phyloP scores from a whole-genome alignment of 2,888 invertebrate genomes.

The Mylabris sibirica region DNA sequence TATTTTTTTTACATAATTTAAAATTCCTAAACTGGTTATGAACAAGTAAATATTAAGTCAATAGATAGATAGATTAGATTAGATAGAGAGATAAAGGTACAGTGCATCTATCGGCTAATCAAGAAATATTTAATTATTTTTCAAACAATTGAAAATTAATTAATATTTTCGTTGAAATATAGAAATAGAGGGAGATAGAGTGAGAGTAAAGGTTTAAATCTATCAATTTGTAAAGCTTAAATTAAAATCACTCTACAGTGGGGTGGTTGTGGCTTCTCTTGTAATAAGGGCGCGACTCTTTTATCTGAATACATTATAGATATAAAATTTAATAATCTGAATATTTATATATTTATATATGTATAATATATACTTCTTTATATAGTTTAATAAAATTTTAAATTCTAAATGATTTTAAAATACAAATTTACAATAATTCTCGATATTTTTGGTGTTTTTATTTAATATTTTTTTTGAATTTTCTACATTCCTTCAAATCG shows the following conservation, averaged over 20 bases:
- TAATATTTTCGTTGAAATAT: slow-evolving; percentile 31
- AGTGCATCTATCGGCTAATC: slow-evolving; percentile 49
- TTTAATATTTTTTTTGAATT: slow-evolving; percentile 19
- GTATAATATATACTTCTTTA: slow-evolving; percentile 46
- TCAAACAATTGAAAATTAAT: slow-evolving; percentile 37
- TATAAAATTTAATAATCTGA: slow-evolving; percentile 55
- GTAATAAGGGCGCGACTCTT: slow-evolving; percentile 41
- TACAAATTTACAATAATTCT: slow-evolving; percentile 55
- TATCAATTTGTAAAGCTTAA: slow-evolving; percentile 47
- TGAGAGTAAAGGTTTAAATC: not conserved
- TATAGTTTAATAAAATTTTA: slow-evolving; percentile 45
- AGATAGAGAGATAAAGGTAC: slow-evolving; percentile 44
- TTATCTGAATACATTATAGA: slow-evolving; percentile 51
- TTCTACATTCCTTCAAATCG: too few relatives aligned
- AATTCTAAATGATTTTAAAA: slow-evolving; percentile 40
- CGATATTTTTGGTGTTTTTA: slow-evolving; percentile 55
- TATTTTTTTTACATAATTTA: slow-evolving; percentile 47
- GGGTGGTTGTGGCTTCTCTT: slow-evolving; percentile 34
- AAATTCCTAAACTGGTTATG: slow-evolving; percentile 52
- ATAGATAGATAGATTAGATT: not conserved
- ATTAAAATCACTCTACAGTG: slow-evolving; percentile 47
- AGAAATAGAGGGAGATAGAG: not conserved
- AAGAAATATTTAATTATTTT: slow-evolving; percentile 43
- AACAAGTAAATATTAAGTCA: slow-evolving; percentile 50
- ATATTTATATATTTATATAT: slow-evolving; percentile 50